Conservation (phyloP, 1,140 invertebrate species). For the Caerostris darwini region DNA sequence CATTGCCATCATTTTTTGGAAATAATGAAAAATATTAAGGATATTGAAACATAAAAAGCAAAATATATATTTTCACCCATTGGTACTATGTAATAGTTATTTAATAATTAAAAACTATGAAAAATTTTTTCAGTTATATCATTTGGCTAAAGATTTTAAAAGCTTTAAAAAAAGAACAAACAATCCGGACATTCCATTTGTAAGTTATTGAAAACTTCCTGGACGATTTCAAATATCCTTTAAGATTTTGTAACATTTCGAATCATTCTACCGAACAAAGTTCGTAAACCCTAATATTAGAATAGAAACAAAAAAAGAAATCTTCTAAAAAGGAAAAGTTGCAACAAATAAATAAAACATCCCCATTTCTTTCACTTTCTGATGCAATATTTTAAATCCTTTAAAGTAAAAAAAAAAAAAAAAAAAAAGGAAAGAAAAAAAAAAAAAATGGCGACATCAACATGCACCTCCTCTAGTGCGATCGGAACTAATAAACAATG, state of each 20-base stretch:
- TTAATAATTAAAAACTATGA: too few relatives aligned
- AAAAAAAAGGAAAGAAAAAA: not conserved
- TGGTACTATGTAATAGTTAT: too few relatives aligned
- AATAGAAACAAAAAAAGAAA: not conserved
- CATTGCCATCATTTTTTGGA: too few relatives aligned
- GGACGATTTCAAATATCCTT: not conserved
- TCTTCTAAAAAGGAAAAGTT: not conserved
- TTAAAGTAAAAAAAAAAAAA: not conserved
- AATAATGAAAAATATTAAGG: too few relatives aligned
- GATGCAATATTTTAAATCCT: not conserved
- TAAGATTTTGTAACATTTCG: not conserved
- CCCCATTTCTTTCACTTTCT: not conserved
- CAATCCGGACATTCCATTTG: not conserved
- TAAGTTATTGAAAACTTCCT: not conserved
- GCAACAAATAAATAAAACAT: not conserved
- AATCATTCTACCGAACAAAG: not conserved
- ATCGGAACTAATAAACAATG: not conserved
- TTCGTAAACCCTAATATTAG: not conserved
- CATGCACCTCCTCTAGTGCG: not conserved
- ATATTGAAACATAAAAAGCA: too few relatives aligned
- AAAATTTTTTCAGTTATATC: too few relatives aligned
- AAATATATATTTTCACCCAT: too few relatives aligned
- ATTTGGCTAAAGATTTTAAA: too few relatives aligned
- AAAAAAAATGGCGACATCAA: not conserved
- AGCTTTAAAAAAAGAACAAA: too few relatives aligned